Base-by-base conservation (phyloP, 2,888 invertebrate species). In the Harpalus rubripes region DNA sequence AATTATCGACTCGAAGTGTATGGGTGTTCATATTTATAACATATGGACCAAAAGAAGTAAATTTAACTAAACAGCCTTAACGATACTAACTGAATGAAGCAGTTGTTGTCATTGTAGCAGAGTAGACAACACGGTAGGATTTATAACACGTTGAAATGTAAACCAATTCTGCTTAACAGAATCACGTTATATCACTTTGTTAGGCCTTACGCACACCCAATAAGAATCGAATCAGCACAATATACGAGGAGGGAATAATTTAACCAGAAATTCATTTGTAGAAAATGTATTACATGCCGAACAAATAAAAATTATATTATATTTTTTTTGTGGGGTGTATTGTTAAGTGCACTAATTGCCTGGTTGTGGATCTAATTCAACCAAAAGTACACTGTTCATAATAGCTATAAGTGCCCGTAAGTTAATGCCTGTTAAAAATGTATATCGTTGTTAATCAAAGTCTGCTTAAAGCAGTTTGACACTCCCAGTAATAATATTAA, bases 21-120 rank as follows among this genome's bases (percentile, higher is more conserved):
- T 85, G 59, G 44, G 85, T 85, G 85, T 85, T 85, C 80, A 80
- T 80, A 85, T 85, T 68, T 85, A 80, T 85, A 80, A 80, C 85
- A 85, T 85, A 85, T 80, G 85, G 85, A 85, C 85, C 85, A 85
- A 74, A 63, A 68, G 39, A 18, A 80, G 80, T 72, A 68, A 85
- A 85, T 65, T 81, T 81, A 32, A 80, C 26, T 61, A 59, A 76
- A 80, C 85, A 85, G 85, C 85, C 85, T 85, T 85, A 85, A 85
- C 68, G 76, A 72, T 76, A 84, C 78, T 76, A 84, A 78, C 63
- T 44, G 58, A 80, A 80, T 41, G 68, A 68, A 84, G 52, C 78
- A 61, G 78, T 84, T 80, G 68, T 81, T 44, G 72, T 82, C 82
- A 56, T 80, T 32, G 80, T 39, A 39, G 68, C n/a, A 68, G 72